These are phyloP conservation scores for Thalassaphorura encarpata DNA, from an alignment of 1,140 invertebrate genomes.

Conservation along the genomic window DNA sequence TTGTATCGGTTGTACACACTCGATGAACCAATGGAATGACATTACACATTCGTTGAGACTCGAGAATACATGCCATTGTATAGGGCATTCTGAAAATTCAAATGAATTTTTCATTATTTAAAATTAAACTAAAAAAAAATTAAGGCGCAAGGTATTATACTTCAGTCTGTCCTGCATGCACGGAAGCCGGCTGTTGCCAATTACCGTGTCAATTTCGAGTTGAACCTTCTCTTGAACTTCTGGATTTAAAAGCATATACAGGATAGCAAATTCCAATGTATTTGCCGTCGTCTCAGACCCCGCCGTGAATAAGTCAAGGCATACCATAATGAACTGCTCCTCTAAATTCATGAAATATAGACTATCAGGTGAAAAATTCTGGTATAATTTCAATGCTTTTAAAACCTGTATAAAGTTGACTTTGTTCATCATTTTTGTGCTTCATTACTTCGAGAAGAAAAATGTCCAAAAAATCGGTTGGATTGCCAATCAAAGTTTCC, in stretches of 20 bases:
- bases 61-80: constrained; percentile 61
- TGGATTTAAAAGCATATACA: constrained; percentile 41
- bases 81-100: constrained; percentile 56
- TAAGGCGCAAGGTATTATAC: neutral
- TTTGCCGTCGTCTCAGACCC: constrained; percentile 27
- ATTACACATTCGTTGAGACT: constrained; percentile 65
- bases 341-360: neutral
- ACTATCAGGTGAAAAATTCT: neutral
- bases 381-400: neutral
- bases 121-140: neutral
- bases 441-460: constrained; percentile 28
- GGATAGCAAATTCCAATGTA: constrained; percentile 39
- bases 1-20: constrained; percentile 58
- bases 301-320: constrained; percentile 28
- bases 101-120: neutral
- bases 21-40: constrained; percentile 67
- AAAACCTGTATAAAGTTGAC: constrained; percentile 1
- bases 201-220: constrained; percentile 42
- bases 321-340: constrained; percentile 31
- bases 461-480: constrained; percentile 28
- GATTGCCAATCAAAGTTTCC: constrained; percentile 14
- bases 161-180: constrained; percentile 15
- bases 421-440: constrained; percentile 2
- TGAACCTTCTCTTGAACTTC: constrained; percentile 41
- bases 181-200: constrained; percentile 23